Base-by-base conservation (phyloP, 2,113 vertebrate species). In the Pelecanus crispus region DNA sequence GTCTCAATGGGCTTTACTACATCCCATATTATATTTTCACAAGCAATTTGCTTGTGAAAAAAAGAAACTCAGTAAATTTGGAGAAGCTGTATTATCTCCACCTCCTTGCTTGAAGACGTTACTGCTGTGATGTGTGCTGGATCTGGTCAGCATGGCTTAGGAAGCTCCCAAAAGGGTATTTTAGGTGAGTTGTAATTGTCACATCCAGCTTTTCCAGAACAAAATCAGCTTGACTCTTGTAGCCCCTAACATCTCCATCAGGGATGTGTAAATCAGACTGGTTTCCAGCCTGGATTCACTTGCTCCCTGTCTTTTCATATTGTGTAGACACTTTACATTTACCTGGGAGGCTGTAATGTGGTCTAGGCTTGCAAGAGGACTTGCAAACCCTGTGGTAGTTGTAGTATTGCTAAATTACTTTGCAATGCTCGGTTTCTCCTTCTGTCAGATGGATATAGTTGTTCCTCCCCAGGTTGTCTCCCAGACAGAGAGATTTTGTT, bases 121-220 rank as follows among this genome's bases (percentile, higher is more conserved):
- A 24, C 68, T 94, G 75, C 68, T 90, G 53, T 13, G 28, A 2
- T 34, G 11, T 63, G 73, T 38, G 42, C 68, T 74, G 55, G 34
- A 61, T 79, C n/a, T 0, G 1, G 17, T 13, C 9, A 47, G 3
- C 7, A 0, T 5, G 1, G 38, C 56, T 62, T 20, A 0, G 3
- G 75, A 52, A 79, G 6, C 31, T 93, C 77, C 38, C 13, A 1
- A 32, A 59, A 7, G 17, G 12, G 7, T 17, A 6, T 84, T 77
- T 34, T 74, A 84, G 72, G 59, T 87, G 67, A 84, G 88, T 38
- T 81, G 25, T 63, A n/a, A 59, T 42, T 55, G 36, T 61, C 55
- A 56, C 47, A 8, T 68, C 31, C 84, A 75, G 28, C 66, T 75
- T 91, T 61, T n/a, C 62, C 62, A 49, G 68, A 45, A 55, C 13